Base-by-base conservation (phyloP, 2,113 vertebrate genomes). In the Pelodiscus sinensis region DNA sequence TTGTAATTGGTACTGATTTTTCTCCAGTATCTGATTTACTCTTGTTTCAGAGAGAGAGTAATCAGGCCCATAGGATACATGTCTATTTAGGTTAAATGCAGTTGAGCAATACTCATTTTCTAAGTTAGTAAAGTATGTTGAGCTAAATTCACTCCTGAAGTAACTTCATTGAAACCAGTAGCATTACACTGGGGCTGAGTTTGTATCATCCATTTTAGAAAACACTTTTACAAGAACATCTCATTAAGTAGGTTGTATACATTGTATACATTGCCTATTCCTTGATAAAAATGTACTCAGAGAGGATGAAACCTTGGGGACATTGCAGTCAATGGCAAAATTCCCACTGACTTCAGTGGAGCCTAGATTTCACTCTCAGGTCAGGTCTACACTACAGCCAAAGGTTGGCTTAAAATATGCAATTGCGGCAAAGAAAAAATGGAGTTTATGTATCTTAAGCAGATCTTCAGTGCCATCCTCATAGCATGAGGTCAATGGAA, bases 101-200 rank as follows among this genome's bases (percentile, higher is more conserved):
- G 35, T 75, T 2, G 2, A 44, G 38, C 71, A 75, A 3, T 44
- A 35, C 35, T 75, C 10, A 44, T 75, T 35, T 75, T 75, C 35
- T 75, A 75, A 75, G 19, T 75, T n/a, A 4, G 50, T 44, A 78
- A 75, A 86, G 58, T 81, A 88, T 44, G 51, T 84, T 89, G 85
- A 85, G 31, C 31, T 84, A 62, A 90, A 79, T 62, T 87, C 81
- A 51, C 21, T 22, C 8, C 3, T 86, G 52, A 38, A 82, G 11
- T 58, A 73, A 29, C 68, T 90, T 54, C 18, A 90, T 51, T 50
- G 80, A 57, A 87, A 79, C 56, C 5, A 62, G 9, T 71, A 14
- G 2, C 9, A 18, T 86, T 86, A 24, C 22, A 9, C 27, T 73
- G 52, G 14, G 1, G 1, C 21, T n/a, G 65, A 78, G 27, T 44